Evolutionary conservation across 1,140 invertebrate genomes (phyloP).

Genomic region (Drosophila pruinosa): DNA sequence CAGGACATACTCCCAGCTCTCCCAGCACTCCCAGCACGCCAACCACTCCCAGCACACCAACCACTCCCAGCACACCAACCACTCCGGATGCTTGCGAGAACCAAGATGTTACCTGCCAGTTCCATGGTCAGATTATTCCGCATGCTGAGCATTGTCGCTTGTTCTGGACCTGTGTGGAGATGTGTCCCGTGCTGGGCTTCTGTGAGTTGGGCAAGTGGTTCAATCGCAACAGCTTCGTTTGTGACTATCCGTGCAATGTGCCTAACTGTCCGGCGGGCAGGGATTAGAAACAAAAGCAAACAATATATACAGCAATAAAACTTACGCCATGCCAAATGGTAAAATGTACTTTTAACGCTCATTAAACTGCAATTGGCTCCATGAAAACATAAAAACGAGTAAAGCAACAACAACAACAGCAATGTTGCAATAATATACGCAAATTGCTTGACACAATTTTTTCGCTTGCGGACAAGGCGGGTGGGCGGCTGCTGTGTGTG

Average conservation of each 20-base stretch:
- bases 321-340: slow-evolving; percentile 45
- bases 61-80: neutral
- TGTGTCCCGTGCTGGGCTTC: slow-evolving; percentile 45
- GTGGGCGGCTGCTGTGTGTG: slow-evolving; percentile 34
- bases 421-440: slow-evolving; percentile 72
- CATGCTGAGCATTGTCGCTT: slow-evolving; percentile 48
- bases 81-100: neutral
- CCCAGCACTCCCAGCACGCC: too few species aligned
- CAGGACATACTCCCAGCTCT: too few species aligned
- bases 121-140: slow-evolving; percentile 42
- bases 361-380: slow-evolving; percentile 70
- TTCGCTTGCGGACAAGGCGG: slow-evolving; percentile 26
- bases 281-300: slow-evolving; percentile 44
- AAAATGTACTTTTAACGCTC: slow-evolving; percentile 61
- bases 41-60: neutral
- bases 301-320: slow-evolving; percentile 8
- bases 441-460: slow-evolving; percentile 81
- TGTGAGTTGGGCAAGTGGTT: slow-evolving; percentile 63
- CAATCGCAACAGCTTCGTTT: slow-evolving; percentile 41
- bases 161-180: slow-evolving; percentile 48
- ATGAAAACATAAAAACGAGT: slow-evolving; percentile 26
- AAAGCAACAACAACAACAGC: slow-evolving; percentile 21
- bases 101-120: slow-evolving; percentile 28
- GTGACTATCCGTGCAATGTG: slow-evolving; percentile 41
- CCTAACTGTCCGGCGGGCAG: slow-evolving; percentile 46